Percentiles rank a stretch among this genome's conserved stretches.
Conservation (phyloP, 2,797 vertebrate species). For the Carapus acus region DNA sequence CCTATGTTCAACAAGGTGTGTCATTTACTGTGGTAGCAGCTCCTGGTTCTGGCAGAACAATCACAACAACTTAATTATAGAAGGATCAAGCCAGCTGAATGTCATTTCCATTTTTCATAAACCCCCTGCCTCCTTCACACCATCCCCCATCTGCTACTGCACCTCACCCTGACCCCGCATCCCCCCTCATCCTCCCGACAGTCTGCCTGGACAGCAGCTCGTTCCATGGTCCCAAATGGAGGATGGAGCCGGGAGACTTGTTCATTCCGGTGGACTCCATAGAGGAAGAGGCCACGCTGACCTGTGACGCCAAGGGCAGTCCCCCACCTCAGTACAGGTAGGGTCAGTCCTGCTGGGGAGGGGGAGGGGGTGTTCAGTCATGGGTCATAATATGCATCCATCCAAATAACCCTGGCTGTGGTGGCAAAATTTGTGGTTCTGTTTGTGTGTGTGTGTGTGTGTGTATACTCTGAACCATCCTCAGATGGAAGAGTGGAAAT, state of each 20-base stretch:
- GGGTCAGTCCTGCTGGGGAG: neutral
- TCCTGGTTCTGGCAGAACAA: slow-evolving; percentile 6
- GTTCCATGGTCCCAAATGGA: slow-evolving; percentile 73
- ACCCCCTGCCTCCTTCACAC: slow-evolving; percentile 12
- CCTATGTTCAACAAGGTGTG: no score
- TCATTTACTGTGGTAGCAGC: slow-evolving; percentile 2
- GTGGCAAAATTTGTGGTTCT: no score
- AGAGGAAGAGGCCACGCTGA: slow-evolving; percentile 74
- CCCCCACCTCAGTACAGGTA: slow-evolving; percentile 75
- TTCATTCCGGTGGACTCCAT: slow-evolving; percentile 73
- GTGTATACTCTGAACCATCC: no score
- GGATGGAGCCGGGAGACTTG: slow-evolving; percentile 76
- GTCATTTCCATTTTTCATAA: slow-evolving; percentile 2
- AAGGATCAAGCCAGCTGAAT: slow-evolving; percentile 9
- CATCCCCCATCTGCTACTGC: slow-evolving; percentile 17
- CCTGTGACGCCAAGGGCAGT: slow-evolving; percentile 73
- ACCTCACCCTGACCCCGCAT: no score
- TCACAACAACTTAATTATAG: slow-evolving; percentile 10
- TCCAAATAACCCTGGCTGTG: no score
- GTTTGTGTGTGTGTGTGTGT: no score
- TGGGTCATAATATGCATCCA: no score
- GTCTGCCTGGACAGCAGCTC: slow-evolving; percentile 71
- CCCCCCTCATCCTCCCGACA: no score
- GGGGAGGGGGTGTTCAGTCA: no score
- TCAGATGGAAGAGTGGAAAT: no score